Percentiles rank a stretch among this genome's conserved stretches.
phyloP scores from a whole-genome alignment of 2,113 vertebrate species.

The Felis catus region DNA sequence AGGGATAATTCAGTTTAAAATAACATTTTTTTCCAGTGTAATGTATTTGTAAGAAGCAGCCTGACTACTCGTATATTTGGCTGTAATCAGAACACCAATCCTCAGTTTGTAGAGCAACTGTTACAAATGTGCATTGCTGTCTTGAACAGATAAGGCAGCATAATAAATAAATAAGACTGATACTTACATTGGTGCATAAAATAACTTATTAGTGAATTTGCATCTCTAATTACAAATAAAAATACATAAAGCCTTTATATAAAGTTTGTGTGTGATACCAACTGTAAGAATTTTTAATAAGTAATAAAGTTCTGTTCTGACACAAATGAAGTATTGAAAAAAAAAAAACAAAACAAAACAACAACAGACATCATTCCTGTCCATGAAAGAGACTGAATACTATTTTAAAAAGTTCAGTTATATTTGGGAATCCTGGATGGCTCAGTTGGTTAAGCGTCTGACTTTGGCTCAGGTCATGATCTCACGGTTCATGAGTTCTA shows the following conservation, averaged over 20 bases:
- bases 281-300: constrained; percentile 13
- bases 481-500: too few relatives aligned
- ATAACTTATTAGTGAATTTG: constrained; percentile 2
- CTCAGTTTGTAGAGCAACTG: not conserved
- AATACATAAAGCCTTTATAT: not conserved
- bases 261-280: not conserved
- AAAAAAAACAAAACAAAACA: not conserved
- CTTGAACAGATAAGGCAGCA: not conserved
- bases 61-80: not conserved
- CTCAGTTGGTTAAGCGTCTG: too few relatives aligned
- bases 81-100: not conserved
- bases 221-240: constrained; percentile 35
- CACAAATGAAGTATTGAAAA: not conserved
- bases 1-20: not conserved
- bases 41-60: not conserved
- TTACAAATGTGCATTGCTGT: not conserved
- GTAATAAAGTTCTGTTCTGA: not conserved
- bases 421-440: not conserved
- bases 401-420: constrained; percentile 18
- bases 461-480: too few relatives aligned
- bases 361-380: not conserved
- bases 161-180: constrained; percentile 8
- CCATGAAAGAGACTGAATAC: not conserved
- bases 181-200: not conserved
- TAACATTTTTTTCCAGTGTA: not conserved